These are phyloP conservation scores for Microctonus hyperodae DNA, from an alignment of 2,888 invertebrate species.

Conservation along the genomic window DNA sequence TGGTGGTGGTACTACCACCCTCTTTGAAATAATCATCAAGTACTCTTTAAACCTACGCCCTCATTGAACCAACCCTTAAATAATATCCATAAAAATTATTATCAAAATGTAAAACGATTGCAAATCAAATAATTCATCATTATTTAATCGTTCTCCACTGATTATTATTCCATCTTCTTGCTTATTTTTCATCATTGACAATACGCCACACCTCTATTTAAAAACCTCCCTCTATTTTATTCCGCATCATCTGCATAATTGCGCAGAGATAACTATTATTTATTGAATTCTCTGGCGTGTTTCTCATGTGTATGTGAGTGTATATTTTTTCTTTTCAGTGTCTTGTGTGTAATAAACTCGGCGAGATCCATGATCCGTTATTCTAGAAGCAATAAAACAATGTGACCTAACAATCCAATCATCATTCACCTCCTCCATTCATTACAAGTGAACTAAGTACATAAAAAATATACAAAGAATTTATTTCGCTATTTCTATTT, in stretches of 20 bases:
- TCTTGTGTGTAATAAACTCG: neutral
- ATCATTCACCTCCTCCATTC: neutral
- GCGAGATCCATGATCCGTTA: neutral
- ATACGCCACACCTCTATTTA: constrained; percentile 36
- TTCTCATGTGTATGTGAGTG: too few relatives aligned
- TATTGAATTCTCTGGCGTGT: too few relatives aligned
- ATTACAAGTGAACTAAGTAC: neutral
- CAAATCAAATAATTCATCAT: neutral
- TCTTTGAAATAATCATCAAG: constrained; percentile 2
- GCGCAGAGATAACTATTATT: too few relatives aligned
- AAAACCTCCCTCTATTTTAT: constrained; percentile 20
- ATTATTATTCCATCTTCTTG: too few relatives aligned
- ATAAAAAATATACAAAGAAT: neutral
- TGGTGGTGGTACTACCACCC: neutral
- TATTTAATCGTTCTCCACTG: too few relatives aligned
- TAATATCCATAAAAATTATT: neutral
- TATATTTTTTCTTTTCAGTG: too few relatives aligned
- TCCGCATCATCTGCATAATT: too few relatives aligned
- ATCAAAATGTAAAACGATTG: neutral
- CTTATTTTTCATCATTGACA: constrained; percentile 29
- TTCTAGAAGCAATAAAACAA: constrained; percentile 2
- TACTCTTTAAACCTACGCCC: constrained; percentile 22
- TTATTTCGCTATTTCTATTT: neutral
- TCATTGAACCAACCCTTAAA: neutral
- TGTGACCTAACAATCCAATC: constrained; percentile 4